Evolutionary conservation across 2,888 invertebrate species (phyloP), one percentile per base, ranked within the genome.

Genomic region (Abscondita cerata): DNA sequence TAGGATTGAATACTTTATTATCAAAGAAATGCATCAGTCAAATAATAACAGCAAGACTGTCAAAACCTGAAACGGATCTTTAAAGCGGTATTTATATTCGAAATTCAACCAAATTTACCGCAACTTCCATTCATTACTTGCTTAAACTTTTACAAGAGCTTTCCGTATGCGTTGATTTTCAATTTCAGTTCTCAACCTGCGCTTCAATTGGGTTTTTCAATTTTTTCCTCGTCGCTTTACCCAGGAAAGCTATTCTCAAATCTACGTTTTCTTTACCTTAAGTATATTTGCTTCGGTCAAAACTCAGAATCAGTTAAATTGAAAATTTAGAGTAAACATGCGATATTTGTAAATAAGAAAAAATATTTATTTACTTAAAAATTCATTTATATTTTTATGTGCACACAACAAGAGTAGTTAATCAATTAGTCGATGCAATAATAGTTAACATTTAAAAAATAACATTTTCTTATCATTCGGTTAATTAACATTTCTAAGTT

Each of bases 401-500:
- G 11, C 18, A 18, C 18, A 18, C 18, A 44, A 18, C 5, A 44
- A 18, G 44, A 18, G 19, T 5, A 44, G 18, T 18, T 18, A 18
- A 18, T 40, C 52, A 34, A 58, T 67, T 62, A 65, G 59, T 67
- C 65, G 62, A 66, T 59, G 48, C 47, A 61, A 60, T 63, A 63
- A 65, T 67, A 62, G 54, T 64, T 62, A 60, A 62, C 65, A 68
- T 68, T 68, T 69, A 68, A 64, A 67, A 69, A 71, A 69, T 54
- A 63, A 61, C 68, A 70, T 71, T 70, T 68, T 67, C 61, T 70
- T 70, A 68, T 73, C 70, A 69, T 72, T 73, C 71, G 73, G 71
- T 75, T 75, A 76, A 76, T 75, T 76, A 76, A 74, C 76, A 75
- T 76, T 74, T 70, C 72, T 69, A 67, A 69, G 69, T 72, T 72